Conservation (phyloP, 2,797 vertebrate species). For the Molothrus ater region DNA sequence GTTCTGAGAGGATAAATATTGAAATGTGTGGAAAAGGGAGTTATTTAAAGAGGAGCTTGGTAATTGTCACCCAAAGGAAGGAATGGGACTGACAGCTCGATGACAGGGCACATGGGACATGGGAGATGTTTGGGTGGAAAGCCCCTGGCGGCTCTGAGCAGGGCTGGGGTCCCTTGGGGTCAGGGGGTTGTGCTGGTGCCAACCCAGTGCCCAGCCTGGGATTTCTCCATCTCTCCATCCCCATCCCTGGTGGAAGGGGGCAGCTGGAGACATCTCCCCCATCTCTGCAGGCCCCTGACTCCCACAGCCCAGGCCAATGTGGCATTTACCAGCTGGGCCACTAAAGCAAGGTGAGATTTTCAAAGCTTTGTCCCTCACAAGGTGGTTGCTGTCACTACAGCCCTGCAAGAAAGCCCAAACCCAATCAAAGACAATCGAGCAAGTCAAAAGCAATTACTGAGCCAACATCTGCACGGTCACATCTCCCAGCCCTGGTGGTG, state of each 20-base stretch:
- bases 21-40: not conserved
- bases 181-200: not conserved
- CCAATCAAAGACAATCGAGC: not conserved
- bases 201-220: not conserved
- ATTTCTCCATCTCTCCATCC: not conserved
- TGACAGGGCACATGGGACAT: not conserved
- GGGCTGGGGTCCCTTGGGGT: not conserved
- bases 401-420: not conserved
- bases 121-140: not conserved
- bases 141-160: accelerated
- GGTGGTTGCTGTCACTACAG: not conserved
- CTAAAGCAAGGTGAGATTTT: not conserved
- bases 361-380: not conserved
- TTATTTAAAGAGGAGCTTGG: constrained; percentile 2
- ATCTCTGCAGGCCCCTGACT: not conserved
- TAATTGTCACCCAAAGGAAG: not conserved
- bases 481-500: not conserved
- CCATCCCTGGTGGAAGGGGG: not conserved
- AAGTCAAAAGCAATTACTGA: constrained; percentile 35
- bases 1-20: constrained; percentile 48
- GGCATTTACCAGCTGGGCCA: not conserved
- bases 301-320: accelerated
- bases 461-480: not conserved
- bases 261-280: not conserved
- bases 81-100: not conserved